Evolutionary conservation across 2,113 vertebrate species (phyloP).

Genomic region (Platichthys stellatus): DNA sequence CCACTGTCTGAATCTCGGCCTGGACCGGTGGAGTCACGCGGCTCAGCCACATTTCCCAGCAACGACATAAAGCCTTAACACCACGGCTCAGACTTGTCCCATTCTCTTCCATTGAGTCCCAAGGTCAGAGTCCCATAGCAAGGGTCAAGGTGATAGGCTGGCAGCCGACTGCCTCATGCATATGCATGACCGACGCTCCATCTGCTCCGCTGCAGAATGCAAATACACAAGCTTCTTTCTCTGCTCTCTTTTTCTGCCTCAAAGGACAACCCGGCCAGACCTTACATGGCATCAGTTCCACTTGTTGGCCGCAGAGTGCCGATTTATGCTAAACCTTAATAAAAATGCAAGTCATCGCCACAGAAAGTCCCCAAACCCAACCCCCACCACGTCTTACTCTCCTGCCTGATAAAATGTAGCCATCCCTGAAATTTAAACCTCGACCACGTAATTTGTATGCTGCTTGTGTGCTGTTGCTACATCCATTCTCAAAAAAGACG

Average conservation of each 20-base stretch:
- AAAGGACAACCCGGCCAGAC: constrained; percentile 61
- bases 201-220: constrained; percentile 74
- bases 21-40: constrained; percentile 34
- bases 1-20: constrained; percentile 31
- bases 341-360: constrained; percentile 54
- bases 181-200: constrained; percentile 79
- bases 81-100: constrained; percentile 51
- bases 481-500: constrained; percentile 11
- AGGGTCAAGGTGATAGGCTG: constrained; percentile 79
- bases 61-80: constrained; percentile 58
- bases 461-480: background rate
- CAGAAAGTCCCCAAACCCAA: constrained; percentile 16
- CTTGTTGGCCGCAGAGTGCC: constrained; percentile 59
- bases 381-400: background rate
- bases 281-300: constrained; percentile 66
- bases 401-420: constrained; percentile 10
- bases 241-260: constrained; percentile 58
- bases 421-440: constrained; percentile 6
- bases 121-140: constrained; percentile 71
- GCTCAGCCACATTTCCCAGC: constrained; percentile 45
- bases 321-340: constrained; percentile 59
- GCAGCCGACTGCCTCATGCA: constrained; percentile 73
- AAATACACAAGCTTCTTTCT: constrained; percentile 63
- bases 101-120: constrained; percentile 69
- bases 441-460: constrained; percentile 16